Percentiles rank a stretch among this genome's conserved stretches.
phyloP scores from a whole-genome alignment of 2,113 vertebrate species.

The Lagopus leucura region DNA sequence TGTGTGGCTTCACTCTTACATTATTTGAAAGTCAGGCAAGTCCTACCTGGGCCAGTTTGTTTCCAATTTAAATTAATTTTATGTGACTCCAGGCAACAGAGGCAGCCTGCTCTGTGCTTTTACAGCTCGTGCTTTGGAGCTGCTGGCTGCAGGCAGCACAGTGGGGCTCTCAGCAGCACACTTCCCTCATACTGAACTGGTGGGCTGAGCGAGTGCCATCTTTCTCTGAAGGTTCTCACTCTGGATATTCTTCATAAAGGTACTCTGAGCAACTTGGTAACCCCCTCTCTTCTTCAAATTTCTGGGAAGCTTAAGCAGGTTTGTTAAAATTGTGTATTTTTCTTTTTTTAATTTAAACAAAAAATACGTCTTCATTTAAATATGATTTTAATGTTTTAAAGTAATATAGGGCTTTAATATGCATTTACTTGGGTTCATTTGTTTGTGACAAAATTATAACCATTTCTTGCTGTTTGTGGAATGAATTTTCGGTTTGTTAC shows the following conservation, averaged over 20 bases:
- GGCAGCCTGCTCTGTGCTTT: slow-evolving; percentile 46
- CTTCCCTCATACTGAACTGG: background rate
- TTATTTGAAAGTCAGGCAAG: background rate
- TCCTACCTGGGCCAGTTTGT: slow-evolving; percentile 37
- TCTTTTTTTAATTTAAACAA: background rate
- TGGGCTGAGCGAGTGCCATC: background rate
- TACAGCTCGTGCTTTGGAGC: slow-evolving; percentile 17
- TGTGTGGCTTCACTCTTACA: rapidly evolving
- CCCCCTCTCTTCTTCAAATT: background rate
- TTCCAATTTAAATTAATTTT: slow-evolving; percentile 71
- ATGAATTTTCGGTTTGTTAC: background rate
- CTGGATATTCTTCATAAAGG: background rate
- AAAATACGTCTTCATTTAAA: background rate
- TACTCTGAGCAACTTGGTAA: background rate
- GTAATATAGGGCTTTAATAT: background rate
- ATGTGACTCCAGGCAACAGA: slow-evolving; percentile 59
- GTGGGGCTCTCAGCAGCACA: background rate
- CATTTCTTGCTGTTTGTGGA: background rate
- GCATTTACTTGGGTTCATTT: background rate
- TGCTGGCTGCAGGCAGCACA: background rate
- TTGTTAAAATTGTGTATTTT: background rate
- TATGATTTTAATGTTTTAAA: background rate
- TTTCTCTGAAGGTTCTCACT: rapidly evolving
- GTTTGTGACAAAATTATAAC: background rate
- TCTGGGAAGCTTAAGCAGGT: background rate